Conservation (phyloP, 1,140 invertebrate species). For the Saxidomus purpurata region DNA sequence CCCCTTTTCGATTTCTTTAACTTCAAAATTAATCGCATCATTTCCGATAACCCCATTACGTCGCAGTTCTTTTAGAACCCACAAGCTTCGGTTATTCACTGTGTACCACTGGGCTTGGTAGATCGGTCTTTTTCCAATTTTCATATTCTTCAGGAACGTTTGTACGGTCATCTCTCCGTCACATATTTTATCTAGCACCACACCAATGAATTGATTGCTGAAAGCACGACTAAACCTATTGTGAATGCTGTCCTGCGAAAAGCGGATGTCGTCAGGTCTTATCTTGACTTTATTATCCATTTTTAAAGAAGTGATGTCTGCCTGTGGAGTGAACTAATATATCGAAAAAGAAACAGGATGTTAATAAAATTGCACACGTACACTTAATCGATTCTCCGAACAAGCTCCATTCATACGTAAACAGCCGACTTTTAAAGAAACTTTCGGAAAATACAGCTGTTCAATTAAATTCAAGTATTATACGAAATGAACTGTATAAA, state of each 20-base stretch:
- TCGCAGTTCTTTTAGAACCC: conserved; percentile 6
- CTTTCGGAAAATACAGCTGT: no score
- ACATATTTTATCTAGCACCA: background rate
- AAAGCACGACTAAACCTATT: background rate
- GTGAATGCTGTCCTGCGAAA: background rate
- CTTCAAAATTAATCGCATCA: background rate
- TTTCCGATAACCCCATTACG: background rate
- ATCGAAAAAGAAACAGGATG: no score
- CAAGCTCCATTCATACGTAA: no score
- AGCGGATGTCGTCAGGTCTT: background rate
- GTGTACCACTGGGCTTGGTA: background rate
- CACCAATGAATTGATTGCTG: background rate
- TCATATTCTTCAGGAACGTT: background rate
- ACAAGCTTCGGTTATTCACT: background rate
- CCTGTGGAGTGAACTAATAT: no score
- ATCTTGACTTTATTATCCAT: no score
- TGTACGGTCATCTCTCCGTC: background rate
- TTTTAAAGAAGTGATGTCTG: no score
- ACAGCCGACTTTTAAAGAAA: no score
- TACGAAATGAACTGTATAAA: no score
- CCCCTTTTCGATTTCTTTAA: no score
- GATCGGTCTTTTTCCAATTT: background rate
- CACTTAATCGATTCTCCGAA: no score
- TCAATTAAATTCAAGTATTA: no score
- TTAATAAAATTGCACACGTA: no score